A percentile compares a stretch with the other conserved stretches of the same genome.
phyloP scores from a whole-genome alignment of 2,888 invertebrate species.

The Pandemis corylana region DNA sequence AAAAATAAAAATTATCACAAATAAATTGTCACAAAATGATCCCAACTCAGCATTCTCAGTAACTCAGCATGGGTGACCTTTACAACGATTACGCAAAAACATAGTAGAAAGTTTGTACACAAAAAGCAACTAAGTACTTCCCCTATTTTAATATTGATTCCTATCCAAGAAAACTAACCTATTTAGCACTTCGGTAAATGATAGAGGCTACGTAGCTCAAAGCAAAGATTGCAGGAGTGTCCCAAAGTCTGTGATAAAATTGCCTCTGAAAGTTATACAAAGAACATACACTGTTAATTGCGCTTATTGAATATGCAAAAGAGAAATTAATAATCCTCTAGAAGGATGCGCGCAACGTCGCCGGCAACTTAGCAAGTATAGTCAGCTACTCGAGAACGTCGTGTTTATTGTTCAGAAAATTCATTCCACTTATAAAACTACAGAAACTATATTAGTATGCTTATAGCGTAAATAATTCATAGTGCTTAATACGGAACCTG shows the following conservation, averaged over 20 bases:
- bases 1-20: no score
- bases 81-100: neutral
- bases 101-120: neutral
- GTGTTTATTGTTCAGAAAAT: slow-evolving; percentile 10
- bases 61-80: no score
- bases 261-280: slow-evolving; percentile 29
- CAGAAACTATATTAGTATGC: neutral
- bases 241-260: slow-evolving; percentile 9
- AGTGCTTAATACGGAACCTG: neutral
- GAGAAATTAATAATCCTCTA: slow-evolving; percentile 53
- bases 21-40: no score
- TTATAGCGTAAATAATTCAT: neutral
- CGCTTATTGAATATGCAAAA: slow-evolving; percentile 55
- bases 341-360: slow-evolving; percentile 51
- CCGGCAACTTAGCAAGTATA: slow-evolving; percentile 11
- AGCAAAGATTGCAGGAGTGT: slow-evolving; percentile 4
- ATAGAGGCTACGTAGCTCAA: neutral
- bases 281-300: slow-evolving; percentile 43
- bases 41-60: no score
- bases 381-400: neutral
- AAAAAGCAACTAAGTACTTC: neutral
- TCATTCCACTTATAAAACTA: neutral
- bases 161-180: neutral
- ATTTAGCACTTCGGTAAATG: neutral
- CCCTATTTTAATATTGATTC: neutral